Evolutionary conservation across 2,113 vertebrate genomes (phyloP), one percentile per base, ranked within the genome.

Genomic region (Mionectes macconnelli): DNA sequence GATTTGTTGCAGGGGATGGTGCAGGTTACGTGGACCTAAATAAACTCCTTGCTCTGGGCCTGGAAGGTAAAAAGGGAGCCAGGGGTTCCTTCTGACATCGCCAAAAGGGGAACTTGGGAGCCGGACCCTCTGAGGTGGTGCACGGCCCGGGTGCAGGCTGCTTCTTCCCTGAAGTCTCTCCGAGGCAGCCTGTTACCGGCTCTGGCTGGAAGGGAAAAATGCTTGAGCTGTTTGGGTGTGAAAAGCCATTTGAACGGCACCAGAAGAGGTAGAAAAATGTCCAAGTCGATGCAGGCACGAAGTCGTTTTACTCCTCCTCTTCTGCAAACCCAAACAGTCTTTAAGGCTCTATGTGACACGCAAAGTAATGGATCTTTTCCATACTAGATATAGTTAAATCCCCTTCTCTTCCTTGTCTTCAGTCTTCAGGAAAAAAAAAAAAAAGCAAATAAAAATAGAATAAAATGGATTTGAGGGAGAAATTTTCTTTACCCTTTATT

Each of bases 231-330:
- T 62, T 67, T 14, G 56, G 42, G 17, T 62, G 30, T 0, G 0
- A 82, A 79, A 63, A 82, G 6, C 22, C 9, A 0, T 55, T 78
- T 33, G 27, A 68, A 76, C 1, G 14, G 37, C 40, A 52, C 2
- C 14, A 10, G 84, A 57, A 82, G 15, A 45, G 17, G 22, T 12
- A 67, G 53, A 69, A 49, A 53, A 31, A 40, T 8, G 39, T 18
- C 62, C n/a, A 20, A 35, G 21, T 14, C 0, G 0, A 18, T 0
- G 4, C 10, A 15, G 28, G 28, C 28, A 27, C 0, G 1, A 45
- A 67, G 47, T 28, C 1, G 1, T 27, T 84, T 84, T 23, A 15
- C 9, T 30, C 9, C 7, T 60, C 16, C 25, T 52, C 22, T 33
- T 28, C 72, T 37, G 49, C 16, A 60, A 53, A 53, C 27, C 14